phyloP scores from a whole-genome alignment of 2,797 vertebrate species.

The Galagoides demidoff region DNA sequence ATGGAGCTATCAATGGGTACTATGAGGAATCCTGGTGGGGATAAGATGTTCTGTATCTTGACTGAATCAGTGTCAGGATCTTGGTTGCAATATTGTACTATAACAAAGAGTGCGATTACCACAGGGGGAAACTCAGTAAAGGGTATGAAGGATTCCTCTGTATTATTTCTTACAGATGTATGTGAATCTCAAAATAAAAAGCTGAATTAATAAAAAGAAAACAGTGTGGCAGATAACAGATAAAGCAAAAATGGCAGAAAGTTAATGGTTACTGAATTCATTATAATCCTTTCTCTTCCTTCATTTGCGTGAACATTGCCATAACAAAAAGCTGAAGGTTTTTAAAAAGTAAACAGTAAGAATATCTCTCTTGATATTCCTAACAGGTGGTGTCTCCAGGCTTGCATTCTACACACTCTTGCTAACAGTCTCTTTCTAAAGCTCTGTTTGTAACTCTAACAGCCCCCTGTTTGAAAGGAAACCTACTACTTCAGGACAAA shows the following conservation, averaged over 20 bases:
- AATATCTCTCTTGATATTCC: not conserved
- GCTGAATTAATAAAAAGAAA: not conserved
- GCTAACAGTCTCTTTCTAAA: not conserved
- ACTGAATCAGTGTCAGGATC: not conserved
- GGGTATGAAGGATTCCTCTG: not conserved
- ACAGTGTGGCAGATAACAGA: not conserved
- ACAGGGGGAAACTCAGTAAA: rapidly evolving
- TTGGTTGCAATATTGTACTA: not conserved
- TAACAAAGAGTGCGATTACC: not conserved
- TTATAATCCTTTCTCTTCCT: not conserved
- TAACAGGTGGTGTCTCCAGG: not conserved
- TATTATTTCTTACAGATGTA: not conserved
- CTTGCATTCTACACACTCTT: not conserved
- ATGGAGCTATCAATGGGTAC: not conserved
- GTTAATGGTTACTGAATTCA: not conserved
- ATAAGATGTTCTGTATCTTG: not conserved
- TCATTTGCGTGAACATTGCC: not conserved
- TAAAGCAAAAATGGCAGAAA: not conserved
- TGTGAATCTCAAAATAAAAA: not conserved
- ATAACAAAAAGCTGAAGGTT: not conserved
- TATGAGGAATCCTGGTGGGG: not conserved
- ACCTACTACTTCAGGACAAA: not conserved
- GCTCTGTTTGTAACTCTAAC: not conserved
- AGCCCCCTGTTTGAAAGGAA: not conserved
- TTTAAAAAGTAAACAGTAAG: not conserved